Evolutionary conservation across 2,888 invertebrate species (phyloP).

Genomic region (Hecatera dysodea): DNA sequence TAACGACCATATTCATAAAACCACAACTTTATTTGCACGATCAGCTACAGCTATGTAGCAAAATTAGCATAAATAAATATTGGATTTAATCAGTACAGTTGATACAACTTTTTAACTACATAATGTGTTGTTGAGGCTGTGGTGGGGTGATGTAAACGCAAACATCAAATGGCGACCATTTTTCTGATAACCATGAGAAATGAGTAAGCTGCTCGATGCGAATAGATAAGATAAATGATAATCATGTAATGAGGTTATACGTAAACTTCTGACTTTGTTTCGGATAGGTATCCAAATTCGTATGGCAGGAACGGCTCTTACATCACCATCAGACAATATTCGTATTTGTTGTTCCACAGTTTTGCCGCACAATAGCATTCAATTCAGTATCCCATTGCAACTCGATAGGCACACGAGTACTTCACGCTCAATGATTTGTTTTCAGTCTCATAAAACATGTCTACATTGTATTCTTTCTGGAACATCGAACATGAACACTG

Average conservation of each 20-base stretch:
- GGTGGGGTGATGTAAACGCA: background rate
- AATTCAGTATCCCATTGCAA: constrained; percentile 40
- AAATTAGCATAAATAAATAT: constrained; percentile 50
- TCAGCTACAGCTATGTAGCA: constrained; percentile 39
- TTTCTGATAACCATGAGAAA: background rate
- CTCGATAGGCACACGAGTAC: constrained; percentile 37
- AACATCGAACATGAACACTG: constrained; percentile 72
- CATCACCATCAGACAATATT: background rate
- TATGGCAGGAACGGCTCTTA: background rate
- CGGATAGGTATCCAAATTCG: background rate
- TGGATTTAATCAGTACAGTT: constrained; percentile 49
- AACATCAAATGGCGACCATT: background rate
- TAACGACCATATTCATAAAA: constrained; percentile 46
- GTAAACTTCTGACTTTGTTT: background rate
- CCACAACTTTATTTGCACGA: constrained; percentile 33
- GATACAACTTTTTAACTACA: constrained; percentile 30
- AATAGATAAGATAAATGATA: background rate
- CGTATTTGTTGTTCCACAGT: constrained; percentile 22
- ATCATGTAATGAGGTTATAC: background rate
- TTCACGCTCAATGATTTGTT: constrained; percentile 62
- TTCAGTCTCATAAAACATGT: constrained; percentile 69
- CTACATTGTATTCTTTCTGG: constrained; percentile 76
- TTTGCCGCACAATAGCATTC: constrained; percentile 6
- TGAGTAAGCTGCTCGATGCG: background rate
- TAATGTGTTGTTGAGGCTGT: constrained; percentile 9